Percentiles rank a stretch among this genome's conserved stretches.
Conservation (phyloP, 2,888 invertebrate species). For the Busseola fusca region DNA sequence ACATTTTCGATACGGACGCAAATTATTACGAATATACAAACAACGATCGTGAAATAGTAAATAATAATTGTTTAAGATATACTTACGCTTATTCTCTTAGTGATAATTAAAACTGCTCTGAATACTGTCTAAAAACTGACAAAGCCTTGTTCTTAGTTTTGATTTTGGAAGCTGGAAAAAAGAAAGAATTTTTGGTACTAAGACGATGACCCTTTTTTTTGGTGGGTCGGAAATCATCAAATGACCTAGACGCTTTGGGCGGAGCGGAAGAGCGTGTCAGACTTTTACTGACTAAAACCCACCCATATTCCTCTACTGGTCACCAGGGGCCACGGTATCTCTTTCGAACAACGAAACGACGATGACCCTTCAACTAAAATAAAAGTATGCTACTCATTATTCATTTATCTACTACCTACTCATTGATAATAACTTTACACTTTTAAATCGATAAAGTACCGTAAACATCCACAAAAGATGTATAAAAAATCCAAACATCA, state of each 20-base stretch:
- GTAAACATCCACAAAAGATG: background rate
- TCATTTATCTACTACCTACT: background rate
- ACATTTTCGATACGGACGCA: conserved; percentile 21
- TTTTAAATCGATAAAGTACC: background rate
- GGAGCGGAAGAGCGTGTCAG: no score
- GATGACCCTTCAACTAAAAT: background rate
- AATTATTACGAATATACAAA: conserved; percentile 36
- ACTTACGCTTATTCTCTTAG: conserved; percentile 12
- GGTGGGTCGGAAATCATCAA: no score
- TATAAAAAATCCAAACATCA: background rate
- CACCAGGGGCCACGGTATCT: no score
- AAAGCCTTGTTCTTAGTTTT: background rate
- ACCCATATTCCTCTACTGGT: no score
- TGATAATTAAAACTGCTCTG: background rate
- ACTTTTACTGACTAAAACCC: no score
- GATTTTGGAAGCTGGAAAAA: no score
- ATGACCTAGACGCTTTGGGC: no score
- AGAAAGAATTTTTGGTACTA: no score
- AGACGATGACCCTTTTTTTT: no score
- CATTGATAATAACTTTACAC: background rate
- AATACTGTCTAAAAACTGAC: background rate
- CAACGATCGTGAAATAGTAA: conserved; percentile 7
- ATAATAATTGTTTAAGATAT: conserved; percentile 1
- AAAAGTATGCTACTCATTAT: background rate
- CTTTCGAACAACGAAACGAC: no score